Base-by-base conservation (phyloP, 1,140 invertebrate genomes). In the Procambarus clarkii region DNA sequence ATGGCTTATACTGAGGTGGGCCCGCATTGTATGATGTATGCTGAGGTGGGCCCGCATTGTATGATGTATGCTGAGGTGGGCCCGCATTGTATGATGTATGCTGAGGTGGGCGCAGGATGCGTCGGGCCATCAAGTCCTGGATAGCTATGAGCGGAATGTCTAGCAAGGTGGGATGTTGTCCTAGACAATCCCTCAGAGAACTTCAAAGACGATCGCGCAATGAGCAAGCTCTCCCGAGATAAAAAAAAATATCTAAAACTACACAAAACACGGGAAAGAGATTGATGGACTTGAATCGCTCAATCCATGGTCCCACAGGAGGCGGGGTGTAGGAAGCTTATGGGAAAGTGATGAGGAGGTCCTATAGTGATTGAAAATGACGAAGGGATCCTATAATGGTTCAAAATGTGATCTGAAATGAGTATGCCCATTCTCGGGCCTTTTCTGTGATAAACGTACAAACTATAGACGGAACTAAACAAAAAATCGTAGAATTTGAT, bases 391-490 rank as follows among this genome's bases (percentile, higher is more conserved):
- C 48, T 71, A 71, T n/a, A 79, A 77, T 88, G 77, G 86, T 88
- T 77, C 86, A 88, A 88, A 69, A 88, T 80, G 86, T 88, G 86
- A 88, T 88, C 86, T 80, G 86, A 80, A 60, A 80, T 60, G 69
- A 45, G 76, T 80, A 88, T 34, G 76, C 86, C 86, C 77, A 48
- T 69, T 88, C 45, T 80, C 18, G 86, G 86, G 86, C 44, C n/a
- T 88, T 79, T 88, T 88, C 86, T 88, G 86, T 88, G 86, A 88
- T 88, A 88, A 58, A 79, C 50, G 86, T 88, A 88, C 86, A 88
- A 88, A 88, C 86, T 88, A 54, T 34, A 79, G 34, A 34, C 34
- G 2, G 50, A 54, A 54, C 8, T 8, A 60, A 50, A 88, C n/a
- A n/a, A 60, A 80, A 87, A 79, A 69, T 50, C 64, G 69, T 69